Conservation (phyloP, 1,140 invertebrate genomes). For the Lutraria rhynchaena region DNA sequence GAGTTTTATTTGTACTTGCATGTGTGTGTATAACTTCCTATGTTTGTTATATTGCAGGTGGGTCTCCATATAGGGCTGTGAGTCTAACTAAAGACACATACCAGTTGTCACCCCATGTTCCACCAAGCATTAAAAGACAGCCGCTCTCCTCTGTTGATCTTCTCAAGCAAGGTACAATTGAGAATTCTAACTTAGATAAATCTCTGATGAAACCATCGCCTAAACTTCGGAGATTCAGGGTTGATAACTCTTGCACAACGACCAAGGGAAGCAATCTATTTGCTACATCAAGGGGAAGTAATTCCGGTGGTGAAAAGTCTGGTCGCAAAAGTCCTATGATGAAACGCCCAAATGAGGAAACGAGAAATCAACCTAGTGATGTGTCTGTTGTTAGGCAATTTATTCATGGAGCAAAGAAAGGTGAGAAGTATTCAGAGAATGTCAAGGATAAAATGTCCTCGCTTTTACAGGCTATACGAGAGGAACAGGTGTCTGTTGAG, state of each 20-base stretch:
- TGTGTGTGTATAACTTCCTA: too few species aligned
- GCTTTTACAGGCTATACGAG: constrained; percentile 29
- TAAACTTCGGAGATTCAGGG: neutral
- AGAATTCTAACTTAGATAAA: constrained; percentile 6
- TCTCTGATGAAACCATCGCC: constrained; percentile 25
- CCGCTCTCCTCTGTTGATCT: constrained; percentile 15
- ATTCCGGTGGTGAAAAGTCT: too few species aligned
- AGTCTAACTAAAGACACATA: constrained; percentile 6
- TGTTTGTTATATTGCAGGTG: constrained; percentile 10
- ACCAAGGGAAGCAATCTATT: too few species aligned
- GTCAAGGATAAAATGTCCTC: constrained; percentile 40
- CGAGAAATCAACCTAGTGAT: constrained; percentile 11
- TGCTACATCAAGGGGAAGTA: too few species aligned
- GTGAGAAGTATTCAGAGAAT: constrained; percentile 4
- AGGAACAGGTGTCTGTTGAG: constrained; percentile 21
- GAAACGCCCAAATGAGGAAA: neutral
- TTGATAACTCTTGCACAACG: neutral
- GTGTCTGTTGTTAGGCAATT: constrained; percentile 30
- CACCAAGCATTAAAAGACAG: constrained; percentile 21
- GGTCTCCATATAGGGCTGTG: neutral
- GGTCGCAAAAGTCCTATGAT: too few species aligned
- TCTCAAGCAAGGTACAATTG: constrained; percentile 25
- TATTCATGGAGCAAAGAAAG: neutral
- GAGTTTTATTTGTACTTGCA: too few species aligned
- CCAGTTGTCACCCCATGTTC: constrained; percentile 1